Evolutionary conservation across 23 tunicate species (phyloP), one percentile per base, ranked within the genome.

Genomic region (Ascidia mentula): DNA sequence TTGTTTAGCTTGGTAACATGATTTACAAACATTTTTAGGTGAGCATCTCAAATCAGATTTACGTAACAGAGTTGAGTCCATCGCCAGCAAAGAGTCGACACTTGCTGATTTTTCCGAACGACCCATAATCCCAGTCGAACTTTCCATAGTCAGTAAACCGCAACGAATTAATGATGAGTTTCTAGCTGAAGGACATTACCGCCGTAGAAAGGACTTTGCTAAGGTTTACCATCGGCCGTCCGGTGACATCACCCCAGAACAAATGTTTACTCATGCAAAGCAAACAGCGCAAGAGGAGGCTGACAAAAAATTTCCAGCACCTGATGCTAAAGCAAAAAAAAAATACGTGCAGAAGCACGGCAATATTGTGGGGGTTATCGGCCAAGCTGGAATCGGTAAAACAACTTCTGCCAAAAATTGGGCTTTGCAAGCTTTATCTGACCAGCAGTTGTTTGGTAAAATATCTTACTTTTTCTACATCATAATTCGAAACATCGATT

Each of bases 361-460:
- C 28, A 53, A 53, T 53, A 9, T 53, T 20, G 65, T 53, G 22
- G 65, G 12, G 22, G 65, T 53, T 26, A 28, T 53, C 24, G 65
- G 65, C 22, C 65, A 53, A 9, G 65, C 65, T 53, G 65, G 65
- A 53, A 53, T 53, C 22, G 65, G 65, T 20, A 53, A 53, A 53
- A 53, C 65, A 5, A 53, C 65, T 9, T 53, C 65, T 20, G 65
- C 65, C 1, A 53, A 53, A 53, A 53, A 53, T 26, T 53, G 65
- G 65, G 65, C 65, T 9, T 28, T 53, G 7, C 65, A 53, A 53
- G 65, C 65, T 5, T n/a, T n/a, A n/a, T 53, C 13, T 20, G 12
- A 9, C 24, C 28, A 28, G 1, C 65, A 53, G 13, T 53, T 53
- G 65, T 53, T 26, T 53, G 65, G 65, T 20, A 53, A 9, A 5